Base-by-base conservation (phyloP, 2,888 invertebrate species). In the Eupithecia centaureata region DNA sequence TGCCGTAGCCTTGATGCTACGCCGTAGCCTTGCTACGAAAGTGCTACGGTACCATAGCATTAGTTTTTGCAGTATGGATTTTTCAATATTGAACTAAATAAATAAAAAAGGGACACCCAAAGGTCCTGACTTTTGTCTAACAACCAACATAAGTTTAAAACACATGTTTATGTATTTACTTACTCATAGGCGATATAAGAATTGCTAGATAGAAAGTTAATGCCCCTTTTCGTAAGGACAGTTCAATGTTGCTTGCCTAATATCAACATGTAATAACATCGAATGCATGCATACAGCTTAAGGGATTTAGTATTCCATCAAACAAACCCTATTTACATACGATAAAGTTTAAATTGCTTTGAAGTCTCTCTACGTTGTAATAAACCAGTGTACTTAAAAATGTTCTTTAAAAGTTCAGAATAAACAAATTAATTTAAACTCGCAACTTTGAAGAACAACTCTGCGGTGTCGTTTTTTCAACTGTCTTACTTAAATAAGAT, bases 341-440 rank as follows among this genome's bases (percentile, higher is more conserved):
- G 15, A 2, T n/a, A 18, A 32, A 57, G 18, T 32, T 18, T 32
- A 32, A 57, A 27, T 54, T 56, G 4, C 32, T 22, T 32, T 56
- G 18, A 56, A 30, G 10, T 56, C 30, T n/a, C 1, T 30, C 32
- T 15, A 32, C 30, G 18, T 57, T 32, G 42, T 42, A 57, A 57
- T 57, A 30, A 57, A 32, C 56, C 18, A 30, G 27, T 54, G 38
- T 38, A 54, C 51, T 52, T 33, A 59, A 54, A 58, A 63, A 60
- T 60, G 51, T 66, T 62, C 42, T 57, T 66, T 33, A 22, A 27
- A 62, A 57, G 18, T 60, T 54, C 33, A 52, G 52, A 52, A 60
- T 65, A 65, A 65, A 60, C 59, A 65, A 65, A 65, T 65, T 65
- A 65, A 59, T 65, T 65, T 60, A 54, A 65, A 65, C 52, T 65